These are phyloP conservation scores for Athene noctua DNA, from an alignment of 2,113 vertebrate species.

Conservation along the genomic window DNA sequence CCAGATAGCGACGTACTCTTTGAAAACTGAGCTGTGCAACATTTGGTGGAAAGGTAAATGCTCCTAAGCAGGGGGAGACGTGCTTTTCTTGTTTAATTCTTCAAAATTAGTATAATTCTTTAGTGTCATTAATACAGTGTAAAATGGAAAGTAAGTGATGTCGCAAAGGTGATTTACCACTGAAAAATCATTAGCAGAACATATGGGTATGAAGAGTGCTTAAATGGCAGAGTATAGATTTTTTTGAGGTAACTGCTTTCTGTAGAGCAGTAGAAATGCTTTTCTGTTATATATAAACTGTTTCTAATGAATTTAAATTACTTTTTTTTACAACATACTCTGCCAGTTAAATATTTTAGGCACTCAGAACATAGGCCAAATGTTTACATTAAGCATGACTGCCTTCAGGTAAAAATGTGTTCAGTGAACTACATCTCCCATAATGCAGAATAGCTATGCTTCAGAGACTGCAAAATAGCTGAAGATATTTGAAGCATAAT, in stretches of 20 bases:
- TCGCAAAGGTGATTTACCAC: constrained; percentile 12
- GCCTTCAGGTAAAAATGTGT: constrained; percentile 69
- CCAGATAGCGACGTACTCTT: not conserved
- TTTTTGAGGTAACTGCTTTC: constrained; percentile 42
- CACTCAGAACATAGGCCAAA: constrained; percentile 16
- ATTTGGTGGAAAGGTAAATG: not conserved
- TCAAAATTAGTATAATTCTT: not conserved
- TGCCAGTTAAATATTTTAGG: constrained; percentile 59
- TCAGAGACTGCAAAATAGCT: constrained; percentile 42
- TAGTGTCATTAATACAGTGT: constrained; percentile 28
- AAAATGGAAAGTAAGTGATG: not conserved
- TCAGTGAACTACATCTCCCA: constrained; percentile 60
- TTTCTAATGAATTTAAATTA: constrained; percentile 70
- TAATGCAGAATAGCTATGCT: constrained; percentile 59
- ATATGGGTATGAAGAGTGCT: not conserved
- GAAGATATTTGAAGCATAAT: constrained; percentile 14
- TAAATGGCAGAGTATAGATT: constrained; percentile 55
- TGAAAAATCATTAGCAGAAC: constrained; percentile 57
- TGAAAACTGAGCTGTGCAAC: not conserved
- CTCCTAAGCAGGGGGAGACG: not conserved
- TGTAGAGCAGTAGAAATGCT: constrained; percentile 18
- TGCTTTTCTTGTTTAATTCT: not conserved
- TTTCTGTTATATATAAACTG: constrained; percentile 39
- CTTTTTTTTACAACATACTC: not conserved
- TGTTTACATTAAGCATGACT: constrained; percentile 65